Base-by-base conservation (phyloP, 92 coral and sea anemone genomes). In the Siderastrea radians region DNA sequence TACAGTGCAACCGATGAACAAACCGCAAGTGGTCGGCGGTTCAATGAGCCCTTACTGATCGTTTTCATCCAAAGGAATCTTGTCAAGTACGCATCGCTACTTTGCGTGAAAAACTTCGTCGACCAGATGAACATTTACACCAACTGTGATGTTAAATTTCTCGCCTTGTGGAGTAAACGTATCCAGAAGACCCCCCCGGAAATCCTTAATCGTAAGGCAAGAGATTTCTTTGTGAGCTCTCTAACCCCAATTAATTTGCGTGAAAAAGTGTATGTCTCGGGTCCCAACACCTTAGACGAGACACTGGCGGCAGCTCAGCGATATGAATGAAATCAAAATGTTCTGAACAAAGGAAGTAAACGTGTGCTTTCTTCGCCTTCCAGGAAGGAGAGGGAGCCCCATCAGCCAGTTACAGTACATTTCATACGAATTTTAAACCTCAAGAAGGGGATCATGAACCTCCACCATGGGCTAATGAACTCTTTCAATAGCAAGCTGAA, bases 271-370 rank as follows among this genome's bases (percentile, higher is more conserved):
- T 67, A 68, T 66, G 67, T 68, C 48, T 26, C 68, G 62, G 72
- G 66, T 7, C 86, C 68, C 17, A 63, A 63, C 14, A 63, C 68
- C 26, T 46, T 81, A 47, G 65, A 81, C 47, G 75, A 81, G 70
- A 78, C 86, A 45, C 63, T 81, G 38, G 78, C 77, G 2, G 62
- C 86, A 6, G 86, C 86, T 7, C 76, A 49, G 74, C 75, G 86
- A 47, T 81, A 48, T 68, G 86, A 81, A 66, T 63, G 68, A 48
- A 82, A 82, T 43, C 49, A 59, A 49, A 71, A 68, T 17, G 87
- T 72, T 2, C n/a, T 38, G 13, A 26, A 17, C 6, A 69, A 53
- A 60, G 62, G 66, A 52, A 53, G 7, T 82, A 11, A 46, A 47
- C 15, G 86, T 9, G 79, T 73, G 15, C 50, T 84, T 38, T 17